These are phyloP conservation scores for Pseudanteris insignis DNA, from an alignment of 2,888 invertebrate species.

Conservation along the genomic window DNA sequence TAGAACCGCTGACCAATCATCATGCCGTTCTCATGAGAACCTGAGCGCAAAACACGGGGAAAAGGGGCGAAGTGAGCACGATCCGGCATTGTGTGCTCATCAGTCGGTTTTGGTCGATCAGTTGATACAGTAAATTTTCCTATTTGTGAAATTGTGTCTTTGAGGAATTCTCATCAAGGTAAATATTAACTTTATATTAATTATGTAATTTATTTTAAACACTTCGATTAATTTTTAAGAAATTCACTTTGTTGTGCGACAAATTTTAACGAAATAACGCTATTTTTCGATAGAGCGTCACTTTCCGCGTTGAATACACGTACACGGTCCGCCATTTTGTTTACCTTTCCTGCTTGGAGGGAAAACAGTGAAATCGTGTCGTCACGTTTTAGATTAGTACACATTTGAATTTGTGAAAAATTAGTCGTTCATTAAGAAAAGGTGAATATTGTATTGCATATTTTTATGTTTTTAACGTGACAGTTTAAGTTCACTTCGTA, in stretches of 20 bases:
- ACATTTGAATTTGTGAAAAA: too few species aligned
- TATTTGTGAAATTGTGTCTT: too few species aligned
- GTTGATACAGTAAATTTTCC: too few species aligned
- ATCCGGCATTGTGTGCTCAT: conserved; percentile 5
- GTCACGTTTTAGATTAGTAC: too few species aligned
- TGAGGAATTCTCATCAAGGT: too few species aligned
- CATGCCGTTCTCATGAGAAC: conserved; percentile 1
- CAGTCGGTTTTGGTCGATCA: too few species aligned
- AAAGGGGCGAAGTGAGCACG: conserved; percentile 9
- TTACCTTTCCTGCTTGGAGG: conserved; percentile 60
- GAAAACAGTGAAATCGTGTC: conserved; percentile 50
- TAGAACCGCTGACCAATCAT: conserved; percentile 11
- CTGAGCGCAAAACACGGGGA: conserved; percentile 3
- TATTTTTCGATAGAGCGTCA: conserved; percentile 30
- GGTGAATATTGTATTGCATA: too few species aligned
- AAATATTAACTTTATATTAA: too few species aligned
- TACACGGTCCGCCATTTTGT: conserved; percentile 60
- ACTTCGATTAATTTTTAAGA: not conserved
- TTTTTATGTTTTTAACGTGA: too few species aligned
- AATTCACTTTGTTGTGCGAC: not conserved
- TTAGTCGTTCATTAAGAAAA: too few species aligned
- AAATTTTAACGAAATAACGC: not conserved
- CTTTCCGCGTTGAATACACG: conserved; percentile 51
- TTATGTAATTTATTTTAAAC: not conserved
- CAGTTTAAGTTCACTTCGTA: too few species aligned